Base-by-base conservation (phyloP, 2,888 invertebrate species). In the Neocrepidodera transversa region DNA sequence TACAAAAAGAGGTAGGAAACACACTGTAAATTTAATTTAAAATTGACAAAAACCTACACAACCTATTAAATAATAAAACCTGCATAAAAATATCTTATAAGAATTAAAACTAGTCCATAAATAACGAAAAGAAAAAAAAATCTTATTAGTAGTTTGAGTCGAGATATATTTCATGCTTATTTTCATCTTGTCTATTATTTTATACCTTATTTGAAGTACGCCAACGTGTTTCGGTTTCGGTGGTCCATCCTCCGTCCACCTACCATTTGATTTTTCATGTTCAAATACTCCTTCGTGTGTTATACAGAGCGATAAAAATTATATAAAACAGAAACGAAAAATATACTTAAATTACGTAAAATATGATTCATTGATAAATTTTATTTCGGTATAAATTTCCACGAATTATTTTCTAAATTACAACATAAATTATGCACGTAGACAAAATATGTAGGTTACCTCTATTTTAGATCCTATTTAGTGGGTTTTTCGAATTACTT, bases 221-320 rank as follows among this genome's bases (percentile, higher is more conserved):
- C 53, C 53, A 53, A 53, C 53, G 53, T 53, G 35, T 16, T 35
- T 43, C 53, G 45, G 43, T 53, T 53, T 43, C 35, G 53, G 53
- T 53, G 53, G 53, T 53, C 53, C 53, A 53, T 43, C 20, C 53
- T 43, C 53, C 53, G 26, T 53, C 20, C 53, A 53, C 43, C 53
- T 43, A 53, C 53, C 43, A 43, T 23, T 43, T 35, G n/a, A 53
- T 42, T 30, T 52, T 32, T 32, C 32, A 32, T 32, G 8, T 32
- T n/a, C 3, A 32, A n/a, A 13, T 32, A 2, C 32, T 32, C 13
- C 32, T 32, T 32, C 32, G 32, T 32, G 13, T 13, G 13, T 32
- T 32, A 13, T 32, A 32, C 32, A n/a, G 11, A 32, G 13, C 13
- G 32, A n/a, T n/a, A n/a, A n/a, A n/a, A n/a, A n/a, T n/a, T n/a